These are phyloP conservation scores for Typhlichthys eigenmanni DNA, from an alignment of 2,797 vertebrate genomes.

Conservation along the genomic window DNA sequence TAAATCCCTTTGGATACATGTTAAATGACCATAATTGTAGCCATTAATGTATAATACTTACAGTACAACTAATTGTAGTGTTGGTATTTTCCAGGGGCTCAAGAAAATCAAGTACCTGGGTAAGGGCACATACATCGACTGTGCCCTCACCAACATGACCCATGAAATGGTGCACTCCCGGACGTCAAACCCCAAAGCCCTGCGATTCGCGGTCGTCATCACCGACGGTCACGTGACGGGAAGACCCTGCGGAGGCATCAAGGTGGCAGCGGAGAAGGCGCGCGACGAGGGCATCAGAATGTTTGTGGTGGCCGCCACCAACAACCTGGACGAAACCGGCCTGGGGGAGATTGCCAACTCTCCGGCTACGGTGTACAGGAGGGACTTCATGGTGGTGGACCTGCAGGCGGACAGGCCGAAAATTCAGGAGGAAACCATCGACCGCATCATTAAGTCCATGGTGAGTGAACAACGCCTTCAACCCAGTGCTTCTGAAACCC, in stretches of 20 bases:
- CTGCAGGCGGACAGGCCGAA: conserved; percentile 43
- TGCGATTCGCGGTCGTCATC: conserved; percentile 88
- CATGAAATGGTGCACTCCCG: conserved; percentile 63
- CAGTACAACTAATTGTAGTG: neutral
- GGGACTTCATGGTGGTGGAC: conserved; percentile 80
- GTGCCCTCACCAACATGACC: conserved; percentile 87
- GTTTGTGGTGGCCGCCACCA: conserved; percentile 85
- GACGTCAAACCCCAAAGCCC: conserved; percentile 4
- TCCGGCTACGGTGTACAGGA: conserved; percentile 83
- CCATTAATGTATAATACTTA: too few relatives aligned
- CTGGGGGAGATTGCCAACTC: conserved; percentile 87
- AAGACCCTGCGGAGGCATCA: conserved; percentile 86
- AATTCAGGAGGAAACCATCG: conserved; percentile 72
- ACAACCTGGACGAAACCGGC: conserved; percentile 80
- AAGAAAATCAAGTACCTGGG: conserved; percentile 81
- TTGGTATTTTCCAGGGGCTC: conserved; percentile 46
- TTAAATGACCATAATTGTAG: neutral
- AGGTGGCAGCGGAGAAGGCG: conserved; percentile 83
- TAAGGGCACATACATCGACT: conserved; percentile 91
- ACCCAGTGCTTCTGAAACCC: too few relatives aligned
- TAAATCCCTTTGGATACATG: too few relatives aligned
- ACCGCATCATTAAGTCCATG: conserved; percentile 91
- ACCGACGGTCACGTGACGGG: conserved; percentile 94
- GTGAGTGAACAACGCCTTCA: conserved; percentile 63
- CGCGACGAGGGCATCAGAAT: conserved; percentile 84